Evolutionary conservation across 2,888 invertebrate species (phyloP).

Genomic region (Schizotus pectinicornis): DNA sequence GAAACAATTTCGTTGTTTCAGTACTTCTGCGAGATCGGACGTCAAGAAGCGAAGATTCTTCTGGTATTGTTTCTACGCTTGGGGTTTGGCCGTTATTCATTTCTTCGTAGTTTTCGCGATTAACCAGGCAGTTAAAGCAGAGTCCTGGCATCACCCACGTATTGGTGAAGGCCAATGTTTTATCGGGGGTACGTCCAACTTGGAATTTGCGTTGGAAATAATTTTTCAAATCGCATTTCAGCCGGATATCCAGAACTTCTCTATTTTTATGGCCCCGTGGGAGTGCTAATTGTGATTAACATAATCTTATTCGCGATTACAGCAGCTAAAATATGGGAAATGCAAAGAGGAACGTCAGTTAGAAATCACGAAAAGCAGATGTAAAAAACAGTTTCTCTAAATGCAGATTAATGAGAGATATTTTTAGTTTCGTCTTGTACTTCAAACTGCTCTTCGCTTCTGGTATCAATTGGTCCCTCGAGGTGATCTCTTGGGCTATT

Average conservation of each 20-base stretch:
- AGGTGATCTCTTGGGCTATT: slow-evolving; percentile 75
- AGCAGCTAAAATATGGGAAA: slow-evolving; percentile 68
- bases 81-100: slow-evolving; percentile 66
- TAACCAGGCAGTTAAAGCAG: slow-evolving; percentile 6
- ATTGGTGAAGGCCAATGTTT: slow-evolving; percentile 66
- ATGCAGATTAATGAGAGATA: too few relatives aligned
- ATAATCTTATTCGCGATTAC: slow-evolving; percentile 72
- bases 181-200: slow-evolving; percentile 61
- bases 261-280: slow-evolving; percentile 76
- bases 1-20: too few relatives aligned
- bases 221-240: slow-evolving; percentile 21
- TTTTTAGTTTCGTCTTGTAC: slow-evolving; percentile 75
- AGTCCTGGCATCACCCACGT: slow-evolving; percentile 64
- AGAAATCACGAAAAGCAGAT: slow-evolving; percentile 64
- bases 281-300: slow-evolving; percentile 69
- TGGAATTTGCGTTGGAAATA: slow-evolving; percentile 1
- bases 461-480: slow-evolving; percentile 86
- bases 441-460: slow-evolving; percentile 82
- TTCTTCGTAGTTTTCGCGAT: slow-evolving; percentile 33
- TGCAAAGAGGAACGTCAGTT: slow-evolving; percentile 72
- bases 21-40: slow-evolving; percentile 44
- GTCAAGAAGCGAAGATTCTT: slow-evolving; percentile 66
- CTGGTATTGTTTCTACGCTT: slow-evolving; percentile 71
- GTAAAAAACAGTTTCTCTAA: too few relatives aligned
- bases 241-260: slow-evolving; percentile 61